Evolutionary conservation across 2,888 invertebrate species (phyloP).

Genomic region (Drosophila nr. perissopoda): DNA sequence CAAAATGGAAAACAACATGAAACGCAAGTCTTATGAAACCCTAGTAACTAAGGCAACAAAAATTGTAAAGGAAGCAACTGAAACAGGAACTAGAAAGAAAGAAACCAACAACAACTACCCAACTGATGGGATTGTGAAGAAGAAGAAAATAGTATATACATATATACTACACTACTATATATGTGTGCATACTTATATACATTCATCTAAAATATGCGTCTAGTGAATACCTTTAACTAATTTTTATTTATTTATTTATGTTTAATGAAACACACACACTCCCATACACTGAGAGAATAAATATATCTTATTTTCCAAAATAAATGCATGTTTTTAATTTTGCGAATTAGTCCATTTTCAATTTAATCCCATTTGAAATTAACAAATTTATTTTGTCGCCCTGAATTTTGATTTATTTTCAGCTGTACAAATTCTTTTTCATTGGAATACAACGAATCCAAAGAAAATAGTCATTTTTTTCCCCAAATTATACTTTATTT

Average conservation of each 20-base stretch:
- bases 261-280: conserved; percentile 26
- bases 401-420: conserved; percentile 6
- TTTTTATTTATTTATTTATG: conserved; percentile 65
- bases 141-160: conserved; percentile 5
- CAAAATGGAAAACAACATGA: conserved; percentile 80
- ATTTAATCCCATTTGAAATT: not conserved
- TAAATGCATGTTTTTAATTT: conserved; percentile 13
- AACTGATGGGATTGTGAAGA: conserved; percentile 20
- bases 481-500: conserved; percentile 4
- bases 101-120: conserved; percentile 18
- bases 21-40: conserved; percentile 85
- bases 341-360: not conserved
- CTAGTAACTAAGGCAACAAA: conserved; percentile 82
- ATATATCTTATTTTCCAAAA: conserved; percentile 44
- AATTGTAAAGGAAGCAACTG: conserved; percentile 58
- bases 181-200: conserved; percentile 24
- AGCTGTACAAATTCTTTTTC: not conserved
- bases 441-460: conserved; percentile 28
- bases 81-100: conserved; percentile 11
- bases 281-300: conserved; percentile 44
- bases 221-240: conserved; percentile 43
- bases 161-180: conserved; percentile 11
- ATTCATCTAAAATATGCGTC: conserved; percentile 31
- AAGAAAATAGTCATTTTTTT: conserved; percentile 14
- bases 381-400: not conserved